Base-by-base conservation (phyloP, 2,888 invertebrate genomes). In the Alcis repandata region DNA sequence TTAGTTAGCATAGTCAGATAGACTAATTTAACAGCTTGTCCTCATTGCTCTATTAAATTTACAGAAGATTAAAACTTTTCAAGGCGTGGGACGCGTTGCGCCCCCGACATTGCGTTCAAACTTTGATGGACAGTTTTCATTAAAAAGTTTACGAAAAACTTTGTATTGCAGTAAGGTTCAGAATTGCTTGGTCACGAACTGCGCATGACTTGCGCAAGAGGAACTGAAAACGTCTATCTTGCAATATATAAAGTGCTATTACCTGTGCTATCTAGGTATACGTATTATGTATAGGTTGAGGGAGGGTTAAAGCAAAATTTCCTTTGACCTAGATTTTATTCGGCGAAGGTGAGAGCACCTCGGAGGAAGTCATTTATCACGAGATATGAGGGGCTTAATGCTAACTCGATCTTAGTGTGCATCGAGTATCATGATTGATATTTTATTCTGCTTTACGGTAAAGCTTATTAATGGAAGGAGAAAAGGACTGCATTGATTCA, bases 181-280 rank as follows among this genome's bases (percentile, higher is more conserved):
- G 61, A 75, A 78, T 87, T 59, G 81, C 78, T 73, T 73, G 77
- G 66, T 67, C 10, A 2, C 49, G 41, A 69, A 80, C 69, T 88
- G 90, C 90, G 90, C 90, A 90, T 89, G 91, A 84, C 77, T 86
- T 89, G 90, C 89, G 90, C 90, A 87, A 78, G 89, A 88, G 88
- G 82, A 78, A 88, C 83, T 82, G 71, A 69, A 69, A 67, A 67
- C 62, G 71, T 69, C 67, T 73, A 67, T 69, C 68, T 68, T 32
- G 64, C 56, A 52, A 59, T 69, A 60, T 67, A 68, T 67, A 66
- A 65, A 65, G 57, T 60, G 51, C 60, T 66, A 68, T 67, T 68
- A 73, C 71, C 70, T 71, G 71, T 67, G 51, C 33, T 61, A 59
- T 68, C 61, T 63, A 68, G 68, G 68, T 70, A 66, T 71, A 69